phyloP scores from a whole-genome alignment of 2,888 invertebrate species.

The Drosophila mercatorum region DNA sequence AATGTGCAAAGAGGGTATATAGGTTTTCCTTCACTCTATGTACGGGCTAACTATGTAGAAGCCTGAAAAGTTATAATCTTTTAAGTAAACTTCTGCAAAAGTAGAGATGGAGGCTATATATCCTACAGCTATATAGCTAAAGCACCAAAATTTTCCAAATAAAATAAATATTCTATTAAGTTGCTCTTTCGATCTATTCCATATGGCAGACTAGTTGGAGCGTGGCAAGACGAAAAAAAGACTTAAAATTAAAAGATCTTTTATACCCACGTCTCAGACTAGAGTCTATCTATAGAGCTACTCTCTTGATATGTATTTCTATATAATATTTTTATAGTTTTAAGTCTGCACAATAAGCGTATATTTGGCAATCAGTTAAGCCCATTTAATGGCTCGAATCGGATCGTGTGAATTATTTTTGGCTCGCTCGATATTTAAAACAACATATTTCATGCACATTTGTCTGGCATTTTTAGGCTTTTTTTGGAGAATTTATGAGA shows the following conservation, averaged over 20 bases:
- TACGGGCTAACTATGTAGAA: neutral
- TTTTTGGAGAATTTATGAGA: conserved; percentile 63
- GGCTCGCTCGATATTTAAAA: conserved; percentile 43
- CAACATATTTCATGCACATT: conserved; percentile 53
- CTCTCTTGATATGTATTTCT: neutral
- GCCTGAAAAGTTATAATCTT: no score
- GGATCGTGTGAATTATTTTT: conserved; percentile 37
- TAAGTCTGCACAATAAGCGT: no score
- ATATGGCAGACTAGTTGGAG: neutral
- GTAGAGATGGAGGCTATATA: no score
- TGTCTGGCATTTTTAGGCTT: conserved; percentile 43
- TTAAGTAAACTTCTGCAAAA: no score
- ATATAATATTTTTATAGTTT: no score
- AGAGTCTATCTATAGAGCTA: neutral
- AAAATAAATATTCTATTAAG: no score
- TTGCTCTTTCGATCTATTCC: neutral
- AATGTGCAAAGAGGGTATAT: neutral
- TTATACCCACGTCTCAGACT: no score
- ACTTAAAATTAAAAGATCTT: no score
- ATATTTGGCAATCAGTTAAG: neutral
- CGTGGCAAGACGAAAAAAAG: no score
- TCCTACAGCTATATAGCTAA: no score
- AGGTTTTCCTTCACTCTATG: neutral
- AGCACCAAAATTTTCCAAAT: no score
- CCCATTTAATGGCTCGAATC: neutral